Evolutionary conservation across 2,797 vertebrate genomes (phyloP).

Genomic region (Gobio occitaniae): DNA sequence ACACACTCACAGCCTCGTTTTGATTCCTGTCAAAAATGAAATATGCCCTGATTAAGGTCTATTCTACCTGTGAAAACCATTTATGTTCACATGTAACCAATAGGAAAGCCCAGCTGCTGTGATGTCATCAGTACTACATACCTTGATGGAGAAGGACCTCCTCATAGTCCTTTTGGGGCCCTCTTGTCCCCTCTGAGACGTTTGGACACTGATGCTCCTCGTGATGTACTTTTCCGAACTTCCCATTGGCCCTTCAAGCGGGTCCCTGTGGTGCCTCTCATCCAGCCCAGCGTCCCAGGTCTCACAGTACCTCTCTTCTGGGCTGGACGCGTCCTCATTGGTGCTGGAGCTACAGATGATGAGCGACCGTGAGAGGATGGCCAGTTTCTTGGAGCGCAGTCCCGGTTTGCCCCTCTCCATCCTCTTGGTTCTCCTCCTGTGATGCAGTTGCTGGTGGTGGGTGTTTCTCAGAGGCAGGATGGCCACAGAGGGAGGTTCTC

Average conservation of each 20-base stretch:
- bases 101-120: neutral
- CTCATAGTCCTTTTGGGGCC: slow-evolving; percentile 76
- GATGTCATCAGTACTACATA: slow-evolving; percentile 65
- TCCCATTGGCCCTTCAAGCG: slow-evolving; percentile 60
- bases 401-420: slow-evolving; percentile 81
- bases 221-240: slow-evolving; percentile 58
- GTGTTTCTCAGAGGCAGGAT: slow-evolving; percentile 78
- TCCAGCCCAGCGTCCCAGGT: slow-evolving; percentile 66
- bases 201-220: slow-evolving; percentile 44
- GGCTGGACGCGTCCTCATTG: slow-evolving; percentile 82
- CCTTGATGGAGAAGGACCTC: slow-evolving; percentile 87
- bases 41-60: neutral
- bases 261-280: slow-evolving; percentile 64
- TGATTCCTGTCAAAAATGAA: neutral
- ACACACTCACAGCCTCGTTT: neutral
- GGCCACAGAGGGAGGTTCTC: slow-evolving; percentile 70
- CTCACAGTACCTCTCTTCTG: slow-evolving; percentile 78
- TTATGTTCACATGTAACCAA: neutral
- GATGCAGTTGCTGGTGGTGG: slow-evolving; percentile 66
- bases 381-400: slow-evolving; percentile 83
- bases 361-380: slow-evolving; percentile 86
- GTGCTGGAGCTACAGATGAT: slow-evolving; percentile 87
- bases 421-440: slow-evolving; percentile 69
- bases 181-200: slow-evolving; percentile 39
- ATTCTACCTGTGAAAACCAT: neutral